phyloP scores from a whole-genome alignment of 2,113 vertebrate genomes.

The Speoplatyrhinus poulsoni region DNA sequence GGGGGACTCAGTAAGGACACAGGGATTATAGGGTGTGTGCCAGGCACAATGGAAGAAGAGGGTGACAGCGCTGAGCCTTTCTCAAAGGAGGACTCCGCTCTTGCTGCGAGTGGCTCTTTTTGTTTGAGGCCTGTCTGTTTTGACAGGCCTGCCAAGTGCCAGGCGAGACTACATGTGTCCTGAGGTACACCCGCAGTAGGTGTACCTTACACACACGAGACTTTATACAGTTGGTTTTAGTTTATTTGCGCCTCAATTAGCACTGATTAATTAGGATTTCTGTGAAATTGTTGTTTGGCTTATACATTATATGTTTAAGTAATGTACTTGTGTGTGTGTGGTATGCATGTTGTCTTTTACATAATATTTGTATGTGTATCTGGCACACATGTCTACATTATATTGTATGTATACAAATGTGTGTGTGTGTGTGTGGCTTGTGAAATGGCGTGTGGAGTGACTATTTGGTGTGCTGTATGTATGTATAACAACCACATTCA shows the following conservation, averaged over 20 bases:
- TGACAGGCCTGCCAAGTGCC: conserved; percentile 56
- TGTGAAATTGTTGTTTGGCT: conserved; percentile 33
- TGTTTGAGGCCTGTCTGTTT: conserved; percentile 55
- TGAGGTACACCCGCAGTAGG: background rate
- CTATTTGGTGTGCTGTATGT: background rate
- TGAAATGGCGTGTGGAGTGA: no score
- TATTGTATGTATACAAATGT: background rate
- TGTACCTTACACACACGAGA: conserved; percentile 23
- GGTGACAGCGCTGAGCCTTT: conserved; percentile 4
- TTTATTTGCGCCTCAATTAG: conserved; percentile 50
- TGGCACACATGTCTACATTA: background rate
- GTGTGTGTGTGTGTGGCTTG: conserved; percentile 2
- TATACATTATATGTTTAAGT: conserved; percentile 17
- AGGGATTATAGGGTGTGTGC: conserved; percentile 32
- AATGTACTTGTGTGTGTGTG: conserved; percentile 2
- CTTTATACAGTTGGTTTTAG: conserved; percentile 36
- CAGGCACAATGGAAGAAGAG: conserved; percentile 16
- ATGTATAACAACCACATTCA: conserved; percentile 39
- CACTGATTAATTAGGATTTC: conserved; percentile 36
- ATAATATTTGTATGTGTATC: conserved; percentile 1
- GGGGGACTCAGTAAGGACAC: conserved; percentile 3
- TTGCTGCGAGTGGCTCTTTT: conserved; percentile 28
- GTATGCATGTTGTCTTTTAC: no score
- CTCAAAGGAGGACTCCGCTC: conserved; percentile 38
- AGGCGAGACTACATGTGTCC: background rate